phyloP scores from a whole-genome alignment of 92 coral and sea anemone species.

The Hydrozoanthus gracilis region DNA sequence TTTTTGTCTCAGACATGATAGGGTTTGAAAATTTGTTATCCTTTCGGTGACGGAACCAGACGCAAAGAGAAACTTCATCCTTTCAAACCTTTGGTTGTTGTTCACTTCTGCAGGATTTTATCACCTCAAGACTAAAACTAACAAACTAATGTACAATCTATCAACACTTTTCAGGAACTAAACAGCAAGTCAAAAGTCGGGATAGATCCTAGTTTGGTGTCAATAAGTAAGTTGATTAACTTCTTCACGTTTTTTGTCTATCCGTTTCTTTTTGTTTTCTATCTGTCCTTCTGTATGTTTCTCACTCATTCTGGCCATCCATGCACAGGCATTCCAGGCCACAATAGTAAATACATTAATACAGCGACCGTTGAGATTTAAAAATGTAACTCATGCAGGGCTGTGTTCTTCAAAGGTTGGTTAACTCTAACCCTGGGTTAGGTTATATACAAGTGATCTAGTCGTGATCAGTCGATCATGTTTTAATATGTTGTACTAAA shows the following conservation, averaged over 20 bases:
- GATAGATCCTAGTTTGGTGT: constrained; percentile 20
- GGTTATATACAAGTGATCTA: too few species aligned
- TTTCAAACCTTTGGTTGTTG: background rate
- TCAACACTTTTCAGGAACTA: background rate
- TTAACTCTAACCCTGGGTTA: too few species aligned
- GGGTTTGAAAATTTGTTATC: background rate
- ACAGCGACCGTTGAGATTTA: too few species aligned
- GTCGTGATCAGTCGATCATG: background rate
- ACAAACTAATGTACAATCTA: background rate
- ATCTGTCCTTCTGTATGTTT: background rate
- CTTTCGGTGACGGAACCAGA: background rate
- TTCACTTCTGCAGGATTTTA: background rate
- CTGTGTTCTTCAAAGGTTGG: too few species aligned
- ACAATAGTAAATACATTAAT: too few species aligned
- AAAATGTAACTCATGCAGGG: too few species aligned
- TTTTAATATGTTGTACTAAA: background rate
- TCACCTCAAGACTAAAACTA: background rate
- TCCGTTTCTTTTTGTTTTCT: background rate
- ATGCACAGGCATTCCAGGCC: background rate
- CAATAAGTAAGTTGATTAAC: background rate
- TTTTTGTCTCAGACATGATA: too few species aligned
- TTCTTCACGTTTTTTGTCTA: background rate
- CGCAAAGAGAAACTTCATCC: background rate
- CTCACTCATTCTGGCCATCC: background rate
- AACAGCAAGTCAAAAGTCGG: constrained; percentile 11